Evolutionary conservation across 2,888 invertebrate species (phyloP), one percentile per base, ranked within the genome.

Genomic region (Caenorhabditis sinica): DNA sequence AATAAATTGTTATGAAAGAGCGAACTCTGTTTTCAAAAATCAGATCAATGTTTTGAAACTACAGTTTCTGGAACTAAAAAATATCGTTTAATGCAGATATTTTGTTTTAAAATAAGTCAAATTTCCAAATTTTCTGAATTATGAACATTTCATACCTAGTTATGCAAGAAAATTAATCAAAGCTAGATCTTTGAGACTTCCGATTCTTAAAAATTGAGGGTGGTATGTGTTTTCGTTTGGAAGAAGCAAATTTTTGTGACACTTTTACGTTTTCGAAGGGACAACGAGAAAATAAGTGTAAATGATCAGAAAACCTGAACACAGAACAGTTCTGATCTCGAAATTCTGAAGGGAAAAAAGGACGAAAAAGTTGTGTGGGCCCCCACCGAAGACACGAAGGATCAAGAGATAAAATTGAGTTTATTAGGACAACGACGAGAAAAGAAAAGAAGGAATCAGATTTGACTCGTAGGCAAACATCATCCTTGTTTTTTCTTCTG

Each of bases 401-500:
- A 75, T 75, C 75, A 75, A 75, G 75, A 75, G 66, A 75, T 65
- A 66, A 43, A 75, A 75, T 75, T 75, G 75, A 75, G 75, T 75
- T 75, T 66, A 66, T 75, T 75, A 75, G 75, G 66, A 45, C 63
- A 33, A 51, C 20, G 56, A 30, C 28, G 25, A 40, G 43, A 66
- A 28, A 20, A 45, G n/a, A 17, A 15, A 40, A 30, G 43, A n/a
- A 43, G 30, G 30, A 75, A 66, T 58, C 45, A 43, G 75, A 66
- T 66, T 66, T 66, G 20, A 45, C 28, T 53, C 11, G 30, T 58
- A 58, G 53, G 53, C 51, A 75, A 75, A 66, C 75, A 65, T 75
- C 75, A 56, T 49, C 45, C 51, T 56, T 68, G 51, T 49, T 66
- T 25, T n/a, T 43, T 43, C 56, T 56, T 25, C 28, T 56, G 28